Percentiles rank a stretch among this genome's conserved stretches.
These are phyloP conservation scores for Folsomia candida DNA, from an alignment of 2,888 invertebrate species.

Conservation along the genomic window DNA sequence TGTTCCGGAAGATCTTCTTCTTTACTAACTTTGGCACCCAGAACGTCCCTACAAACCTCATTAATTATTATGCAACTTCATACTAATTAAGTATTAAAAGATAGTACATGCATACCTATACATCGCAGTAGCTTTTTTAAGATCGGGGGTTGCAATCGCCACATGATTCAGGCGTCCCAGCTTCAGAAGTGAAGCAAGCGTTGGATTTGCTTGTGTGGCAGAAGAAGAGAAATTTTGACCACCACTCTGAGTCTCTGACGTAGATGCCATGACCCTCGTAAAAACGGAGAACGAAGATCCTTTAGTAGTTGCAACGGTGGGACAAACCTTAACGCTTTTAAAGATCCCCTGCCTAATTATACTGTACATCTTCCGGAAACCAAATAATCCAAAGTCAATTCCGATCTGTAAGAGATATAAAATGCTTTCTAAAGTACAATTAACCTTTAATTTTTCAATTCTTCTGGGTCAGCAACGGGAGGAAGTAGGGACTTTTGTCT, in stretches of 20 bases:
- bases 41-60: slow-evolving; percentile 54
- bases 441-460: too few species aligned
- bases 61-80: background rate
- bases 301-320: background rate
- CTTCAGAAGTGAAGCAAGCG: slow-evolving; percentile 50
- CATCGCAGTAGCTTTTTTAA: slow-evolving; percentile 57
- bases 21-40: slow-evolving; percentile 59
- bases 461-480: slow-evolving; percentile 18
- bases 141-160: slow-evolving; percentile 61
- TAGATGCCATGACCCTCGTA: background rate
- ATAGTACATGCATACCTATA: slow-evolving; percentile 53
- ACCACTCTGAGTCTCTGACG: too few species aligned
- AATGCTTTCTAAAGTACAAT: too few species aligned
- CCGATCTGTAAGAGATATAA: too few species aligned
- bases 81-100: background rate
- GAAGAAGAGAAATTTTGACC: too few species aligned
- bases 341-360: too few species aligned
- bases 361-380: too few species aligned
- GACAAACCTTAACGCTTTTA: background rate
- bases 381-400: too few species aligned
- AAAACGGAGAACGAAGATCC: background rate
- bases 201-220: background rate
- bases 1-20: slow-evolving; percentile 58
- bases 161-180: slow-evolving; percentile 62
- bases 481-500: background rate